These are phyloP conservation scores for Rafetus swinhoei DNA, from an alignment of 2,113 vertebrate species.

Conservation along the genomic window DNA sequence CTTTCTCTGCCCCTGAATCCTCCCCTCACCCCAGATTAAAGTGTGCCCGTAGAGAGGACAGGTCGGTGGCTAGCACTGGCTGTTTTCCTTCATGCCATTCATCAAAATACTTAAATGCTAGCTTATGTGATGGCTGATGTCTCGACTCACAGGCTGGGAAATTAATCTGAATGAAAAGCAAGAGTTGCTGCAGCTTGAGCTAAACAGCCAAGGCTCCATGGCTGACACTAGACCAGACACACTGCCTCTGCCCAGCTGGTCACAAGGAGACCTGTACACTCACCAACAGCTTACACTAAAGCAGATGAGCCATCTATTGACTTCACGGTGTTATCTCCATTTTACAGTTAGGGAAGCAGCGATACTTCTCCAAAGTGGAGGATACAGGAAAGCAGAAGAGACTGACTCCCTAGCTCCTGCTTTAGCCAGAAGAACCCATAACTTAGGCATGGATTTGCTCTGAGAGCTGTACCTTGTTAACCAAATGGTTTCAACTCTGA, in stretches of 20 bases:
- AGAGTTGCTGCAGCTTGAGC: neutral
- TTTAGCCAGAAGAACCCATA: neutral
- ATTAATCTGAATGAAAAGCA: neutral
- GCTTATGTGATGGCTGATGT: neutral
- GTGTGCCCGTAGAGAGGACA: neutral
- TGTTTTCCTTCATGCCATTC: neutral
- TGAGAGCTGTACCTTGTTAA: neutral
- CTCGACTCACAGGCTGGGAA: neutral
- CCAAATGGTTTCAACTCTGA: neutral
- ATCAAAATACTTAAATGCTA: neutral
- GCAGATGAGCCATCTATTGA: neutral
- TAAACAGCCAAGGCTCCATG: neutral
- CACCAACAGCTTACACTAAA: neutral
- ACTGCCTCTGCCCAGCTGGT: neutral
- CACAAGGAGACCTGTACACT: neutral
- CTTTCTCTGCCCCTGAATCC: neutral
- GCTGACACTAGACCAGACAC: neutral
- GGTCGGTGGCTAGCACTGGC: neutral
- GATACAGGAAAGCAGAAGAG: neutral
- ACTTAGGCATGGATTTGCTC: neutral
- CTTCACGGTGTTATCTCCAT: neutral
- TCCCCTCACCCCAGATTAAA: neutral
- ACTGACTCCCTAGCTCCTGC: neutral
- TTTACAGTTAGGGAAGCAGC: neutral
- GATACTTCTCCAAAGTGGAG: neutral